A percentile compares a stretch with the other conserved stretches of the same genome.
These are phyloP conservation scores for Pomacea maculata DNA, from an alignment of 1,140 invertebrate genomes.

Conservation along the genomic window DNA sequence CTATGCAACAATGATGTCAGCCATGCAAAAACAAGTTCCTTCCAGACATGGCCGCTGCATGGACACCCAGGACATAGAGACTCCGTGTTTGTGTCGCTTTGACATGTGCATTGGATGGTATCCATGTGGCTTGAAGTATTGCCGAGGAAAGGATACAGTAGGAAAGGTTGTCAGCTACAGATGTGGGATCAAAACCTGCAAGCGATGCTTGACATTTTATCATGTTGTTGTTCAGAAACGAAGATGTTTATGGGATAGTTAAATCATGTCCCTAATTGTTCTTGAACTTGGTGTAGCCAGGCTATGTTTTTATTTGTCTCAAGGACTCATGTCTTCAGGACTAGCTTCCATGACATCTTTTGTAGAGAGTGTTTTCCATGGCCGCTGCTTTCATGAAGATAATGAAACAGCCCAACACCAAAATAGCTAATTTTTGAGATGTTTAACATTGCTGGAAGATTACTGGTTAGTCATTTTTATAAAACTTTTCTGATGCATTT, in stretches of 20 bases:
- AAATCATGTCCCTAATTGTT: too few species aligned
- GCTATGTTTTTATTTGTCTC: too few species aligned
- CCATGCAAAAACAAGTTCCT: slow-evolving; percentile 48
- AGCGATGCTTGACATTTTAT: slow-evolving; percentile 85
- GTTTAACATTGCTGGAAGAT: too few species aligned
- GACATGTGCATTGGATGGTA: slow-evolving; percentile 90
- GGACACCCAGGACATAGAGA: slow-evolving; percentile 47
- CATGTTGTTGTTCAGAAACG: slow-evolving; percentile 85
- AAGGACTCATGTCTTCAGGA: too few species aligned
- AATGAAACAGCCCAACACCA: too few species aligned
- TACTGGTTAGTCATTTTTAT: too few species aligned
- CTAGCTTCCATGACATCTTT: too few species aligned
- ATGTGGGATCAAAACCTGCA: slow-evolving; percentile 95
- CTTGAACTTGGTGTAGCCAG: too few species aligned
- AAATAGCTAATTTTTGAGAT: too few species aligned
- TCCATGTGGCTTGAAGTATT: slow-evolving; percentile 93
- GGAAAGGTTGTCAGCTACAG: slow-evolving; percentile 78
- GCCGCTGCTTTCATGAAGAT: too few species aligned
- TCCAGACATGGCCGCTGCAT: slow-evolving; percentile 56
- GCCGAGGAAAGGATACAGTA: slow-evolving; percentile 77
- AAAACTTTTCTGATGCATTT: too few species aligned
- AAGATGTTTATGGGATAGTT: slow-evolving; percentile 82
- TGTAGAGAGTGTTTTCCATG: too few species aligned
- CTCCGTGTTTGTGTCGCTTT: slow-evolving; percentile 79
- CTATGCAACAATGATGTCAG: slow-evolving; percentile 45